phyloP scores from a whole-genome alignment of 1,140 invertebrate species.

The Nasonia longicornis region DNA sequence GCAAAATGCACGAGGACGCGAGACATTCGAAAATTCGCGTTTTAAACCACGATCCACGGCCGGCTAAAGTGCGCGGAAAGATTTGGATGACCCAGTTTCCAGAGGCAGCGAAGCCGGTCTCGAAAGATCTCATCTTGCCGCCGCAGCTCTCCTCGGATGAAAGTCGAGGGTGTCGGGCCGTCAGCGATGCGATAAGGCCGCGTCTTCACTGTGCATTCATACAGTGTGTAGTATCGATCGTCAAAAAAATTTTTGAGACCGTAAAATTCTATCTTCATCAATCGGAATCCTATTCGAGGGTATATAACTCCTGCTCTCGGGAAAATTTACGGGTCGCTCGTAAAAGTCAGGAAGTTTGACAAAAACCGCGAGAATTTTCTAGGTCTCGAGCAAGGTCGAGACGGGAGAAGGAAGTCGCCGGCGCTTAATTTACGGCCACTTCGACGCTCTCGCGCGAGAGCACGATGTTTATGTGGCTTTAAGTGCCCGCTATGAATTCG shows the following conservation, averaged over 20 bases:
- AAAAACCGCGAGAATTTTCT: conserved; percentile 16
- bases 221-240: no score
- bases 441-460: neutral
- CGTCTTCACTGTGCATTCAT: neutral
- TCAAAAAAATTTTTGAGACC: neutral
- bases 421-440: neutral
- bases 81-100: conserved; percentile 39
- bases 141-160: neutral
- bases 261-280: no score
- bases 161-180: neutral
- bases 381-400: conserved; percentile 28
- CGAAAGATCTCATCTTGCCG: conserved; percentile 38
- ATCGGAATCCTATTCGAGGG: no score
- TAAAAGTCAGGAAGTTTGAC: neutral
- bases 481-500: neutral
- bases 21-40: neutral
- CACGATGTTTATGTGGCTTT: neutral
- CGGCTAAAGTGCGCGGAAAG: conserved; percentile 9
- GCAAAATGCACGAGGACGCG: neutral
- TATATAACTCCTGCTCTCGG: neutral
- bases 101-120: conserved; percentile 1
- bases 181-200: neutral
- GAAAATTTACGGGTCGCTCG: neutral
- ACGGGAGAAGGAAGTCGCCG: neutral
- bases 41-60: neutral